Conservation (phyloP, 2,797 vertebrate genomes). For the Harpagifer antarcticus region DNA sequence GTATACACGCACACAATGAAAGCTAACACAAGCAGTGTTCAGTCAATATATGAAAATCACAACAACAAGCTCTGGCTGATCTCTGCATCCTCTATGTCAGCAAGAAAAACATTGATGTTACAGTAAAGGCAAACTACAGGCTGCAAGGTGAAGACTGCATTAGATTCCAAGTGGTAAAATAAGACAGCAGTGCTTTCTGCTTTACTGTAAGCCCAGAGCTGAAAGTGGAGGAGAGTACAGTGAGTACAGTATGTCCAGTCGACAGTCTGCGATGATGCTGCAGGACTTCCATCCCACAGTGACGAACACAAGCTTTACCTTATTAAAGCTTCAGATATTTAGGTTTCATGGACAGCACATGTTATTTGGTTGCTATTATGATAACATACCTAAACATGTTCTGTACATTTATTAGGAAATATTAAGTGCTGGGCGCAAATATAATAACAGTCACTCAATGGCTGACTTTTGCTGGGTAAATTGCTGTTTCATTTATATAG, state of each 20-base stretch:
- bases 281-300: slow-evolving; percentile 7
- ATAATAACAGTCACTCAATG: slow-evolving; percentile 20
- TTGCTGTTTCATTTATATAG: slow-evolving; percentile 47
- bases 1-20: slow-evolving; percentile 8
- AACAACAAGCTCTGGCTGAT: slow-evolving; percentile 19
- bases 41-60: slow-evolving; percentile 19
- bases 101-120: slow-evolving; percentile 15
- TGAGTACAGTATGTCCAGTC: slow-evolving; percentile 56
- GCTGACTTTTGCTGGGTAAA: slow-evolving; percentile 38
- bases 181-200: slow-evolving; percentile 19
- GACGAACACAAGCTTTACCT: slow-evolving; percentile 20
- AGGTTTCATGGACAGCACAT: background rate
- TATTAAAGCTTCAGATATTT: background rate
- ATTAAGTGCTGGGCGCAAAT: background rate
- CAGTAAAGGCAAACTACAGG: slow-evolving; percentile 18
- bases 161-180: slow-evolving; percentile 10
- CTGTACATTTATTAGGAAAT: background rate
- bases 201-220: slow-evolving; percentile 34
- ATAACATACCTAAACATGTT: background rate
- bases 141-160: slow-evolving; percentile 13
- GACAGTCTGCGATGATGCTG: slow-evolving; percentile 15
- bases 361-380: background rate
- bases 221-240: slow-evolving; percentile 28
- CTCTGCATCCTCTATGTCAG: slow-evolving; percentile 13
- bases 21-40: background rate